Conservation (phyloP, 2,113 vertebrate species). For the Vidua chalybeata region DNA sequence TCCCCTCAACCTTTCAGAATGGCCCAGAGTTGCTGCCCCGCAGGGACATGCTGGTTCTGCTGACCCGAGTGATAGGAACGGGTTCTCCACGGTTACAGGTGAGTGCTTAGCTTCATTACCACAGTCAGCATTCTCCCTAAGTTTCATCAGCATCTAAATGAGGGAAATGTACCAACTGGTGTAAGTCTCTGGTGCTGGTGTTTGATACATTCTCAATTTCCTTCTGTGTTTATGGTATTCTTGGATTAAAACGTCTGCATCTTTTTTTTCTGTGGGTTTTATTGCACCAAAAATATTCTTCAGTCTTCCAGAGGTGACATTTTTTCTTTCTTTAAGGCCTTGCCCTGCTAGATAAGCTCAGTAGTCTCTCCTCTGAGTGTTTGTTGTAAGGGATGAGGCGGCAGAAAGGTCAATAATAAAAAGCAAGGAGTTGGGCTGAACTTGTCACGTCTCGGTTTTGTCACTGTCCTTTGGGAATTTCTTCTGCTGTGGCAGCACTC, state of each 20-base stretch:
- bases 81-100: constrained; percentile 91
- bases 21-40: constrained; percentile 94
- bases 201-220: background rate
- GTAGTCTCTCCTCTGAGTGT: background rate
- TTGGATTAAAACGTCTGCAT: background rate
- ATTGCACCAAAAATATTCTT: background rate
- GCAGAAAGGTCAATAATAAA: background rate
- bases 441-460: background rate
- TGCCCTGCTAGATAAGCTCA: background rate
- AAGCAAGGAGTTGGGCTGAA: background rate
- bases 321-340: background rate
- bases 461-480: background rate
- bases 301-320: background rate
- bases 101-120: background rate
- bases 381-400: background rate
- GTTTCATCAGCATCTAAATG: background rate
- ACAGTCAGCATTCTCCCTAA: background rate
- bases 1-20: constrained; percentile 70
- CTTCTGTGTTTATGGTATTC: background rate
- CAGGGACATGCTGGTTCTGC: constrained; percentile 87
- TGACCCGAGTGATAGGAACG: constrained; percentile 86
- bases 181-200: background rate
- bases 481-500: background rate
- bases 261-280: background rate
- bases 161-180: background rate